A percentile compares a stretch with the other conserved stretches of the same genome.
Evolutionary conservation across 2,797 vertebrate genomes (phyloP).

Genomic region (Melanotaenia parkinsoni): DNA sequence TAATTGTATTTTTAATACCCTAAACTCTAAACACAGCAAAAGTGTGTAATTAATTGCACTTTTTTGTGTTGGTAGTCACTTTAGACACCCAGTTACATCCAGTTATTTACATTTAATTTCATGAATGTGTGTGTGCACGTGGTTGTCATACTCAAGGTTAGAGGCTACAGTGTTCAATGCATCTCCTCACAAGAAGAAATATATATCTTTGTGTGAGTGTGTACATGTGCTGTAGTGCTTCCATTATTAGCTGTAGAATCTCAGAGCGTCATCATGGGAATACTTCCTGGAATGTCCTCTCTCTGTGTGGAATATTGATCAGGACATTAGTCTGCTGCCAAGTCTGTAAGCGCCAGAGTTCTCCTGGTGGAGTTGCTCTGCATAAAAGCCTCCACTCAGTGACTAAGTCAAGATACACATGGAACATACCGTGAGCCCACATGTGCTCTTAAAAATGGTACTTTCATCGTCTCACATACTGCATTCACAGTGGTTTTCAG

Average conservation of each 20-base stretch:
- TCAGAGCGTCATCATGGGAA: conserved; percentile 52
- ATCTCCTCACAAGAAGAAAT: conserved; percentile 23
- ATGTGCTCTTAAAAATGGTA: conserved; percentile 1
- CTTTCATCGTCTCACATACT: not conserved
- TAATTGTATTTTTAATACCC: no score
- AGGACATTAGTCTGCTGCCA: conserved; percentile 54
- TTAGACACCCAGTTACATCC: not conserved
- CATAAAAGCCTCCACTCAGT: conserved; percentile 34
- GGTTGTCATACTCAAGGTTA: conserved; percentile 6
- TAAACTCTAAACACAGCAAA: no score
- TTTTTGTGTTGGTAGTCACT: not conserved
- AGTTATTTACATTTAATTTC: not conserved
- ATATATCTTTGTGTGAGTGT: conserved; percentile 9
- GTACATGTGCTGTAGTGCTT: conserved; percentile 32
- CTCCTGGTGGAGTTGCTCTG: conserved; percentile 43
- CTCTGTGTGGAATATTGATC: conserved; percentile 68
- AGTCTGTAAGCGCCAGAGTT: conserved; percentile 43
- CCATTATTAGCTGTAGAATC: conserved; percentile 55
- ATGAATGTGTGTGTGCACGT: not conserved
- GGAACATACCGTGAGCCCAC: conserved; percentile 9
- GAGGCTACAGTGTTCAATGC: not conserved
- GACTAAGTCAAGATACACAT: conserved; percentile 39
- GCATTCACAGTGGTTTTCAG: not conserved
- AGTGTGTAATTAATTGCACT: not conserved
- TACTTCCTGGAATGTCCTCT: conserved; percentile 59